Percentiles rank a stretch among this genome's conserved stretches.
Conservation (phyloP, 2,113 vertebrate species). For the Heliornis fulica region DNA sequence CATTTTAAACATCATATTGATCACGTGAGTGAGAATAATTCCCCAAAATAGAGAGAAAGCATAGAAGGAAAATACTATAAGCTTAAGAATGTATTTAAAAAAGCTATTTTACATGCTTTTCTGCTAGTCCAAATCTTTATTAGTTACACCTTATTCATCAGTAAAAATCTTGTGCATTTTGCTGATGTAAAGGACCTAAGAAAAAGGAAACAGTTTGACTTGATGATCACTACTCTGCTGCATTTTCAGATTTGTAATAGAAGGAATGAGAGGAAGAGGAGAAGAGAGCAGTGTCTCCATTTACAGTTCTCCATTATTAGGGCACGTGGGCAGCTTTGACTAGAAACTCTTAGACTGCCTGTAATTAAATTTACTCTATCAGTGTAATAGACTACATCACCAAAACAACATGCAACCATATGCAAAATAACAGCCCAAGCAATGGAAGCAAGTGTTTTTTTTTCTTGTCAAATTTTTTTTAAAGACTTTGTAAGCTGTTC, state of each 20-base stretch:
- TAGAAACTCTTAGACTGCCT: neutral
- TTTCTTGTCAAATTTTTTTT: neutral
- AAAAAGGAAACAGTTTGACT: neutral
- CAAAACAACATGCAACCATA: neutral
- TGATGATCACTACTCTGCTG: neutral
- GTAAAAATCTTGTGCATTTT: neutral
- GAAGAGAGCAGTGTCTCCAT: rapidly evolving
- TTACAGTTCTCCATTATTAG: neutral
- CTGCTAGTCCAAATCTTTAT: neutral
- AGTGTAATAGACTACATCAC: neutral
- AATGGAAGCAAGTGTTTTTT: neutral
- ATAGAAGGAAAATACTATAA: neutral
- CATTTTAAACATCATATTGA: neutral
- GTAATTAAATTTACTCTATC: neutral
- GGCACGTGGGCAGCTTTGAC: neutral
- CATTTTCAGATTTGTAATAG: neutral
- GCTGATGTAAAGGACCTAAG: neutral
- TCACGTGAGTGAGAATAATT: neutral
- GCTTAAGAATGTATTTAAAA: neutral
- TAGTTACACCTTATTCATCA: neutral
- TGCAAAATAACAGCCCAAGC: neutral
- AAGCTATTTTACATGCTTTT: neutral
- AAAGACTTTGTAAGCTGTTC: neutral
- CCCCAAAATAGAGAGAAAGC: neutral
- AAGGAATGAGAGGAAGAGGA: neutral